Percentiles rank a stretch among this genome's conserved stretches.
Evolutionary conservation across 2,888 invertebrate species (phyloP).

Genomic region (Caenorhabditis panamensis): DNA sequence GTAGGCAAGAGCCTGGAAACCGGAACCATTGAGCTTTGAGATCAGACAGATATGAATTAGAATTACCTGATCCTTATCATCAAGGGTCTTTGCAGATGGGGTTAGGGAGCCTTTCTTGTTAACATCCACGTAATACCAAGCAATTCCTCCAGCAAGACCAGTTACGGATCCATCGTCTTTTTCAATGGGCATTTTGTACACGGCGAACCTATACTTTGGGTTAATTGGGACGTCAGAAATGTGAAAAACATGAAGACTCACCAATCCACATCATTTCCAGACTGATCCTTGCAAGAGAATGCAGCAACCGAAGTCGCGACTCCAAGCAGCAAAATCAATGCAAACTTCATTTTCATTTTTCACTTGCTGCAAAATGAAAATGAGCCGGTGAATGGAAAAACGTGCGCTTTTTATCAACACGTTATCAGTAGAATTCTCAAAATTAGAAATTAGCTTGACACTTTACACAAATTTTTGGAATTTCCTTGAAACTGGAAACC

Average conservation of each 20-base stretch:
- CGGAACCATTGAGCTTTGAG: not conserved
- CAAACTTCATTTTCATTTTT: constrained; percentile 23
- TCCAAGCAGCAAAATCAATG: constrained; percentile 33
- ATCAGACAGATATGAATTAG: too few relatives aligned
- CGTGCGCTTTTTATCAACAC: constrained; percentile 39
- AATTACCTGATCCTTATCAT: constrained; percentile 70
- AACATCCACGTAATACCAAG: constrained; percentile 76
- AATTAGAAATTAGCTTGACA: constrained; percentile 21
- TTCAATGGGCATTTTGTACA: constrained; percentile 76
- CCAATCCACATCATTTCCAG: constrained; percentile 75
- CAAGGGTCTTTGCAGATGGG: constrained; percentile 68
- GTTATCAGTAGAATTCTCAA: constrained; percentile 1
- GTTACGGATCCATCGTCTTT: constrained; percentile 65
- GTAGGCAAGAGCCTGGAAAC: constrained; percentile 75
- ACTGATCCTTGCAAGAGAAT: constrained; percentile 76
- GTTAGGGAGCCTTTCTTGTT: constrained; percentile 67
- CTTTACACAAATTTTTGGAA: constrained; percentile 37
- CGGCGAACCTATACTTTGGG: constrained; percentile 73
- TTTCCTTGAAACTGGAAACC: not conserved
- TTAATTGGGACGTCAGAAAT: too few relatives aligned
- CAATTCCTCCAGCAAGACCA: constrained; percentile 69
- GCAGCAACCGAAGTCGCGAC: constrained; percentile 46
- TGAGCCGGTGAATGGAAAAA: constrained; percentile 11
- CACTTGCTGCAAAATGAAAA: constrained; percentile 28
- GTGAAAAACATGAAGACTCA: constrained; percentile 31